Base-by-base conservation (phyloP, 2,888 invertebrate species). In the Nasonia oneida region DNA sequence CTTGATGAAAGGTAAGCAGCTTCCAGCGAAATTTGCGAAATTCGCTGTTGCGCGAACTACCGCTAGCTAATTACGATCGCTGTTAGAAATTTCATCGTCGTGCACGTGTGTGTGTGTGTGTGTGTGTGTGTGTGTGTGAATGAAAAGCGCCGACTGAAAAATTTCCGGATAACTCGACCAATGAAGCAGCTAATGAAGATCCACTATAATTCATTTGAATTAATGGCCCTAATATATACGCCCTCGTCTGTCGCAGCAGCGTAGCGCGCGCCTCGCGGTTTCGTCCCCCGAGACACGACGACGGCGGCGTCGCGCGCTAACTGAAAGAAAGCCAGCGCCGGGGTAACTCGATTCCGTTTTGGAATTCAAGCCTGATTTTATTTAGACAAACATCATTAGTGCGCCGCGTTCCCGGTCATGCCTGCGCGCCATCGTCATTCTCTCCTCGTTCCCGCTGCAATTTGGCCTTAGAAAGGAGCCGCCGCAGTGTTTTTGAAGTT, bases 311-410 rank as follows among this genome's bases (percentile, higher is more conserved):
- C 29, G 29, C 29, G 29, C 4, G n/a, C 42, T 15, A 50, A 78
- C 70, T 53, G 39, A 80, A 71, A 53, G 39, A 50, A 67, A 64
- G 78, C 64, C 29, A 29, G 29, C 29, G 29, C 64, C 5, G 39
- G 14, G n/a, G 18, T 81, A 75, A 81, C n/a, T 18, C 73, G 75
- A 81, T 81, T 67, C 23, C 29, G 10, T 67, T 61, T 81, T 8
- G n/a, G 18, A 76, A 83, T 78, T 83, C 50, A 77, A 53, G 29
- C 70, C 64, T 78, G 70, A 83, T 83, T 78, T 73, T 78, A 71
- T 83, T 71, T 83, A 2, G 83, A 53, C 74, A 78, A 82, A 67
- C 57, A 73, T 85, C 73, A 75, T 81, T 81, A 81, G 42, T 42
- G 37, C 37, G 37, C 37, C 14, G 5, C 29, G 23, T 18, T 74